A percentile compares a stretch with the other conserved stretches of the same genome.
Evolutionary conservation across 2,113 vertebrate genomes (phyloP).

Genomic region (Rhynchopsitta pachyrhyncha): DNA sequence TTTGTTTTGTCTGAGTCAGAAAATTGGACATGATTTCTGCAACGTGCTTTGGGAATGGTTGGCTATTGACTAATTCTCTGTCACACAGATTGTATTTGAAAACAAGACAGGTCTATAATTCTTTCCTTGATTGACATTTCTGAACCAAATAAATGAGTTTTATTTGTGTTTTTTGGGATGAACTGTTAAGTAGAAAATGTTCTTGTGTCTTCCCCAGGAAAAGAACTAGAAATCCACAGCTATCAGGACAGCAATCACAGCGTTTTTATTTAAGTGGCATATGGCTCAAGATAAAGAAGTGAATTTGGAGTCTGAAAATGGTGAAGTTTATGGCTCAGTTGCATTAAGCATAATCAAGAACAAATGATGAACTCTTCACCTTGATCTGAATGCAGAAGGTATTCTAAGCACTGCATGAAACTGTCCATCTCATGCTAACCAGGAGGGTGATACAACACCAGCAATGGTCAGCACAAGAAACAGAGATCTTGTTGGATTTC

Average conservation of each 20-base stretch:
- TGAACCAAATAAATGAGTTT: constrained; percentile 19
- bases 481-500: neutral
- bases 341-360: neutral
- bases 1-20: neutral
- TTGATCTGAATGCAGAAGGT: neutral
- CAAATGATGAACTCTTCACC: neutral
- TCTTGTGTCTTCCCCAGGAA: neutral
- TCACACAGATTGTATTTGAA: constrained; percentile 40
- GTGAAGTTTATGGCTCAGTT: neutral
- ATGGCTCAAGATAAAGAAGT: neutral
- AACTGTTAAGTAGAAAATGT: constrained; percentile 13
- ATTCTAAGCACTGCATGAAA: neutral
- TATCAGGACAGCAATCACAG: neutral
- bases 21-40: constrained; percentile 50
- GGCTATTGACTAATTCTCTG: constrained; percentile 55
- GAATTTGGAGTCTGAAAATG: neutral
- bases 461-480: neutral
- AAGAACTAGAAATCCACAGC: neutral
- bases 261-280: neutral
- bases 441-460: neutral
- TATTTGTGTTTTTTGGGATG: constrained; percentile 7
- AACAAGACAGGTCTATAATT: constrained; percentile 47
- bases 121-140: constrained; percentile 43
- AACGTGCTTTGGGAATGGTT: constrained; percentile 44
- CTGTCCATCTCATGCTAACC: neutral